Base-by-base conservation (phyloP, 23 tunicate species). In the Halocynthia roretzi region DNA sequence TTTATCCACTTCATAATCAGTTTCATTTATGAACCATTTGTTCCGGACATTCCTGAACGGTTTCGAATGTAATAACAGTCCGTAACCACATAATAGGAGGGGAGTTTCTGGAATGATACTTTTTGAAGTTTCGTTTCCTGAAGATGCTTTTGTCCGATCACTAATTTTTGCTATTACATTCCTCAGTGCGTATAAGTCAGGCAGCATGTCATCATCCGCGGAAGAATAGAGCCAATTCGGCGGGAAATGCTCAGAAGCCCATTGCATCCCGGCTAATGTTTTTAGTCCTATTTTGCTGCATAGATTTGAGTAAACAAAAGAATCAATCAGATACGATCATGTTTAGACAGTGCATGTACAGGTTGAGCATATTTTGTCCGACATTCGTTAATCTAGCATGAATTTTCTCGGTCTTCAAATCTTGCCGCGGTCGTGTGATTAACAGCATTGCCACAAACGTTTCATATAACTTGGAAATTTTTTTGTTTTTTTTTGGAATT, bases 241-340 rank as follows among this genome's bases (percentile, higher is more conserved):
- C 5, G 76, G 76, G 2, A 71, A 71, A 50, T 71, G 56, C 18
- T 53, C 8, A n/a, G 56, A 20, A 15, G 76, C 76, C 11, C 51
- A 71, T 15, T 71, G 76, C 76, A 71, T 71, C 10, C 76, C 76
- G 58, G 76, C 76, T 15, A 71, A 52, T 11, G 76, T 71, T 15
- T 71, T 71, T 10, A 71, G 56, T 22, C 76, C 76, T 53, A 71
- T 49, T 53, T 52, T 71, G 11, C 76, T 71, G 48, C 0, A 22
- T 31, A 71, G 56, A 15, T 5, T 9, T 20, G 5, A 65, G 6
- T 65, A 65, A 65, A 65, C 9, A 65, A 14, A n/a, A 58, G 2
- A 58, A 58, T 58, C 4, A 58, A n/a, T 1, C 2, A 58, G 17
- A 14, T 58, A 15, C 63, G 17, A 58, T n/a, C n/a, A 58, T 58